phyloP scores from a whole-genome alignment of 1,140 invertebrate species.

The Eupristina koningsbergeri region DNA sequence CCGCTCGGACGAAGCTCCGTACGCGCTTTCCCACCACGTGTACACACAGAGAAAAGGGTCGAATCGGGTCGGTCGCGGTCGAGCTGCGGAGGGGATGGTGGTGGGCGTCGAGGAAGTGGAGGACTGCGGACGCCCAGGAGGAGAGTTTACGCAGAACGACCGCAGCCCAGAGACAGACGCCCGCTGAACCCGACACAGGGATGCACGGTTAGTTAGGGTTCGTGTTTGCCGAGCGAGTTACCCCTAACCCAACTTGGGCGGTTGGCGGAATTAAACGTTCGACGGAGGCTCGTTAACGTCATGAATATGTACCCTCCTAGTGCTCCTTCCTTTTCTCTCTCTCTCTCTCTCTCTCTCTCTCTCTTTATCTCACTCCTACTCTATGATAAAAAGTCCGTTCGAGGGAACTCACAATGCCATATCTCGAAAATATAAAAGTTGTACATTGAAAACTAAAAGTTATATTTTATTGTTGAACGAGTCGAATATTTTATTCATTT shows the following conservation, averaged over 20 bases:
- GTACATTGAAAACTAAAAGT: background rate
- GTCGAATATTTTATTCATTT: background rate
- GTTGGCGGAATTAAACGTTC: conserved; percentile 75
- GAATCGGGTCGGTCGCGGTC: background rate
- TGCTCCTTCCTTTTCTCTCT: conserved; percentile 52
- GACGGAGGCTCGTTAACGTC: conserved; percentile 74
- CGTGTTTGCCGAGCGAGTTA: conserved; percentile 74
- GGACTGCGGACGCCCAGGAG: background rate
- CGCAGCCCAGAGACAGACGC: conserved; percentile 3
- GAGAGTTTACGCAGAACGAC: background rate
- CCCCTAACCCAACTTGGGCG: conserved; percentile 56
- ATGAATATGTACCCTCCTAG: conserved; percentile 74
- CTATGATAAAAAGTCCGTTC: background rate
- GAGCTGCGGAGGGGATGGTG: too few species aligned
- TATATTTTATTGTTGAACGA: background rate
- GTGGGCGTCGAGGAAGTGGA: background rate
- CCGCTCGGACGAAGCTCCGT: background rate
- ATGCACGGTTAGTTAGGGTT: conserved; percentile 74
- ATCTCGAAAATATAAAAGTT: background rate
- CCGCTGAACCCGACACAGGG: conserved; percentile 48
- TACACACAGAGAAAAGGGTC: conserved; percentile 51
- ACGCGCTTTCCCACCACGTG: background rate
- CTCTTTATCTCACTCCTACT: background rate
- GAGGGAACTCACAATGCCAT: background rate
- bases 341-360: conserved; percentile 13